phyloP scores from a whole-genome alignment of 2,113 vertebrate species.

The Gymnorhina tibicen region DNA sequence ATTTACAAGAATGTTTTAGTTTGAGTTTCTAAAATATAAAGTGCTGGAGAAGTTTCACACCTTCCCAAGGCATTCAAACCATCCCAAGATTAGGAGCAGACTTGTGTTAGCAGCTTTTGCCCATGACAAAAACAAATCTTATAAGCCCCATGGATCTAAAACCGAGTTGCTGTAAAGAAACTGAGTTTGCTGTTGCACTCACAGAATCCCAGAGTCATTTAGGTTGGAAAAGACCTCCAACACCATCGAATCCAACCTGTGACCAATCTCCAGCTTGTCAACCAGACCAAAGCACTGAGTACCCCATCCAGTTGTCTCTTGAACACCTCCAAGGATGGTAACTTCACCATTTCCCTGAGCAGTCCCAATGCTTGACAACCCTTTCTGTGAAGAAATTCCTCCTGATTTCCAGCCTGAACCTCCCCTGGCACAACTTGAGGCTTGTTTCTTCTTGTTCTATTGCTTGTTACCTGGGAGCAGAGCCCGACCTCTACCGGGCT shows the following conservation, averaged over 20 bases:
- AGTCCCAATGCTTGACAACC: not conserved
- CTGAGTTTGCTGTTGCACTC: not conserved
- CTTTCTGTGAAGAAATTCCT: not conserved
- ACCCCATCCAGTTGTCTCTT: not conserved
- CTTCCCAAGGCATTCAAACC: not conserved
- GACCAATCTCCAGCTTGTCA: not conserved
- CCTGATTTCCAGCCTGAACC: not conserved
- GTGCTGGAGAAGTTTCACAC: not conserved
- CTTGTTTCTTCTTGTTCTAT: not conserved
- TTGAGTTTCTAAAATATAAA: not conserved
- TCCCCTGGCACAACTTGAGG: not conserved
- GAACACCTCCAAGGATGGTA: not conserved
- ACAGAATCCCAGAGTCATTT: not conserved
- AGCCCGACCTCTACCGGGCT: not conserved
- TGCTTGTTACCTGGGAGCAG: not conserved
- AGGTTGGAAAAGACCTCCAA: not conserved
- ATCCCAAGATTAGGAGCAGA: not conserved
- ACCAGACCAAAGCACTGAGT: not conserved
- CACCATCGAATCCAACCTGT: not conserved
- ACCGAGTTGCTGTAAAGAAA: not conserved
- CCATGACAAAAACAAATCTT: accelerated
- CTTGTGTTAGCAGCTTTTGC: not conserved
- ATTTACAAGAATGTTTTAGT: not conserved
- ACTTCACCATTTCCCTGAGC: not conserved
- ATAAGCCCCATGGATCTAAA: not conserved